Evolutionary conservation across 2,113 vertebrate genomes (phyloP).

Genomic region (Cyprinus carpio): DNA sequence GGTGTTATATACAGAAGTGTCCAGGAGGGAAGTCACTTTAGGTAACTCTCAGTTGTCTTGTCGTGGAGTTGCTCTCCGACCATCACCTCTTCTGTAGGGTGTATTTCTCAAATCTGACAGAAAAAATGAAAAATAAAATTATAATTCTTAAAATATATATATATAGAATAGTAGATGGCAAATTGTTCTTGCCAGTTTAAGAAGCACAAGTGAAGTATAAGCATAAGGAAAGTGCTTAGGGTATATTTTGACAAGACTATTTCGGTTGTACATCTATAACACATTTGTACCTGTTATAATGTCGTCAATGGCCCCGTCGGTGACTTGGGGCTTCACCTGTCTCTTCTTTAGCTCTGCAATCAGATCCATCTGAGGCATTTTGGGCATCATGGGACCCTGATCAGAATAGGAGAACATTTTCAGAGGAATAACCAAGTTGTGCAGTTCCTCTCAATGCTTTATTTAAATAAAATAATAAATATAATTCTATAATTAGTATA

Average conservation of each 20-base stretch:
- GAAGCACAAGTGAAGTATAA: too few species aligned
- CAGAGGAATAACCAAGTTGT: not conserved
- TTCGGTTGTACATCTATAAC: not conserved
- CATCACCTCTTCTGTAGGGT: slow-evolving; percentile 86
- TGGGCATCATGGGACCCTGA: slow-evolving; percentile 77
- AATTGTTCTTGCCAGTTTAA: too few species aligned
- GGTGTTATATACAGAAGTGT: slow-evolving; percentile 33
- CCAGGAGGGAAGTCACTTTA: not conserved
- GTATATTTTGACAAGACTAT: not conserved
- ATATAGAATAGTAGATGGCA: too few species aligned
- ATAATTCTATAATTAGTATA: too few species aligned
- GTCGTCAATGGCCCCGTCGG: slow-evolving; percentile 93
- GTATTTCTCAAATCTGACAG: slow-evolving; percentile 87
- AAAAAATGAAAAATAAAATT: not conserved
- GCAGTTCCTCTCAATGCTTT: not conserved
- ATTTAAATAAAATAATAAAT: too few species aligned
- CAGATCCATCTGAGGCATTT: slow-evolving; percentile 91
- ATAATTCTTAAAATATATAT: too few species aligned
- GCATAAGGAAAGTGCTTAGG: not conserved
- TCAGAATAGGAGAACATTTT: not conserved
- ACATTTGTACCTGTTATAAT: slow-evolving; percentile 92
- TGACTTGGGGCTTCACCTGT: slow-evolving; percentile 91
- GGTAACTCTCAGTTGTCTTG: slow-evolving; percentile 72
- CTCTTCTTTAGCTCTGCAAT: slow-evolving; percentile 95
- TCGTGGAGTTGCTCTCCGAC: slow-evolving; percentile 76